Conservation (phyloP, 2,113 vertebrate species). For the Esox niger region DNA sequence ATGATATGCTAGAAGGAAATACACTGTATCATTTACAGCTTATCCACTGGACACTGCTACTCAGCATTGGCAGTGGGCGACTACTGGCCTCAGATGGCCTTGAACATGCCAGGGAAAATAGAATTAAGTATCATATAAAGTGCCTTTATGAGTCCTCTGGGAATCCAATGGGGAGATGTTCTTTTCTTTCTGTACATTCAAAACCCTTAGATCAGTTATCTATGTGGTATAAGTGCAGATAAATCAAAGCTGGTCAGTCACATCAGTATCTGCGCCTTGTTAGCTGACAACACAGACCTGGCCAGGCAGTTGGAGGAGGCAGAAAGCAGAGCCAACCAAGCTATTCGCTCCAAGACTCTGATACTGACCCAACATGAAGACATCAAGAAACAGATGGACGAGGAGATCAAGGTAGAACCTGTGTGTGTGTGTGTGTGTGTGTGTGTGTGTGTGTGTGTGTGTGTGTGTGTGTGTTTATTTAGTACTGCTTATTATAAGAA, state of each 20-base stretch:
- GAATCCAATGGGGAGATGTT: background rate
- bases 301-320: conserved; percentile 71
- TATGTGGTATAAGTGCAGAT: too few species aligned
- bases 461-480: background rate
- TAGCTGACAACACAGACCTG: conserved; percentile 75
- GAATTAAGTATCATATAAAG: background rate
- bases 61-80: background rate
- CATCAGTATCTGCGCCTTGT: conserved; percentile 10
- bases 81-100: conserved; percentile 5
- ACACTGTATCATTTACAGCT: conserved; percentile 5
- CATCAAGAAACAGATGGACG: conserved; percentile 75
- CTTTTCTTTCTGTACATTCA: background rate
- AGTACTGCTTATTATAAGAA: too few species aligned
- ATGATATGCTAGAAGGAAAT: background rate
- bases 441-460: background rate
- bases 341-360: conserved; percentile 63
- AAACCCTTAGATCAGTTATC: too few species aligned
- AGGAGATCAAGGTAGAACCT: conserved; percentile 74
- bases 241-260: too few species aligned
- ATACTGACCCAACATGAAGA: conserved; percentile 72
- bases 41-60: background rate
- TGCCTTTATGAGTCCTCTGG: background rate
- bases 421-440: conserved; percentile 19
- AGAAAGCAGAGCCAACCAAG: conserved; percentile 65
- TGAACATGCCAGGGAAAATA: background rate